A percentile compares a stretch with the other conserved stretches of the same genome.
phyloP scores from a whole-genome alignment of 1,140 invertebrate species.

The Drosophila burlai region DNA sequence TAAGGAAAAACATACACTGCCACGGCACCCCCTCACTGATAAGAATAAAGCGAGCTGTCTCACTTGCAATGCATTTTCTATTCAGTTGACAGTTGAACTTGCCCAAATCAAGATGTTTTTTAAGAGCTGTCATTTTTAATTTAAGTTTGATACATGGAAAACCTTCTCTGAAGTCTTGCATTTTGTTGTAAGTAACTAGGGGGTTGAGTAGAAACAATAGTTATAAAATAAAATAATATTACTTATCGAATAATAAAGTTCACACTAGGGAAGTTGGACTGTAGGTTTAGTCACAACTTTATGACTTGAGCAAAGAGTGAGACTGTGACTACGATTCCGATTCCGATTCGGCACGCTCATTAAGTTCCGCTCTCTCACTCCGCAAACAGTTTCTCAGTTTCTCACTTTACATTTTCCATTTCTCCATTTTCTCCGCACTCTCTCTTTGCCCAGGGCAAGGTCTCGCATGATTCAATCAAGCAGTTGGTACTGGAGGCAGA shows the following conservation, averaged over 20 bases:
- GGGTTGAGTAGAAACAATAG: not conserved
- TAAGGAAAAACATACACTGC: constrained; percentile 21
- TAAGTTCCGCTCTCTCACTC: constrained; percentile 48
- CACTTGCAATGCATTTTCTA: constrained; percentile 2
- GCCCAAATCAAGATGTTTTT: not conserved
- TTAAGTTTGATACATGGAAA: not conserved
- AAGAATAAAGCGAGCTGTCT: constrained; percentile 2
- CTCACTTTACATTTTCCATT: constrained; percentile 20
- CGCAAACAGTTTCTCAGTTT: constrained; percentile 10
- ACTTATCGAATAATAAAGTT: not conserved
- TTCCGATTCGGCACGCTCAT: constrained; percentile 70
- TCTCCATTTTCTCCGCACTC: constrained; percentile 9
- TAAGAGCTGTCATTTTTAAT: not conserved
- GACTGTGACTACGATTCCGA: constrained; percentile 30
- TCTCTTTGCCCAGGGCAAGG: constrained; percentile 67
- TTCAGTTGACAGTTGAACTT: constrained; percentile 6
- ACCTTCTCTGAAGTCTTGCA: no score
- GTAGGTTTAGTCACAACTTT: constrained; percentile 30
- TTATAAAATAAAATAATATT: no score
- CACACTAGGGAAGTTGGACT: not conserved
- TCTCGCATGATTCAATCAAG: constrained; percentile 85
- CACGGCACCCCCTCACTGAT: constrained; percentile 21
- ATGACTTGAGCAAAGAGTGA: constrained; percentile 15
- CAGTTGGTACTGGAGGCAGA: constrained; percentile 84
- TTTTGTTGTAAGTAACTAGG: not conserved